Percentiles rank a stretch among this genome's conserved stretches.
These are phyloP conservation scores for Thamnophis elegans DNA, from an alignment of 2,797 vertebrate genomes.

Conservation along the genomic window DNA sequence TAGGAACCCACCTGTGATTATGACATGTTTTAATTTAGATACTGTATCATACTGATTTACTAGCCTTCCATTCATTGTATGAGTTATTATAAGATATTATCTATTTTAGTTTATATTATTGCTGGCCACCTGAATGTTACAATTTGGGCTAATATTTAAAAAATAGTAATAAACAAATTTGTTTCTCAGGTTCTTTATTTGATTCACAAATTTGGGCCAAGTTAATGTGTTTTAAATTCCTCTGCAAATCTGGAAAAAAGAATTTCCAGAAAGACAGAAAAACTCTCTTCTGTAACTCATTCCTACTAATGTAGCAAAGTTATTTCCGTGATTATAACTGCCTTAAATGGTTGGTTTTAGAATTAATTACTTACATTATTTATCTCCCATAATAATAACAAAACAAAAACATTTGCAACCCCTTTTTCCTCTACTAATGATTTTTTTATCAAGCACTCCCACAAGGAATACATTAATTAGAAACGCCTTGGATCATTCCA, in stretches of 20 bases:
- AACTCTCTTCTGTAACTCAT: background rate
- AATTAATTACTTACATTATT: constrained; percentile 23
- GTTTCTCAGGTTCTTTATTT: background rate
- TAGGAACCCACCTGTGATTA: background rate
- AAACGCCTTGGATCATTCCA: constrained; percentile 46
- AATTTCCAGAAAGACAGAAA: background rate
- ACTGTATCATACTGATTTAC: background rate
- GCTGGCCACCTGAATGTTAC: background rate
- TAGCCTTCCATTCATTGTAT: background rate
- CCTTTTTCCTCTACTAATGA: background rate
- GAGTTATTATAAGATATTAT: background rate
- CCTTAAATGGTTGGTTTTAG: background rate
- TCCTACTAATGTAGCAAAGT: background rate
- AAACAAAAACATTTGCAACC: constrained; percentile 31
- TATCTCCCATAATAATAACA: constrained; percentile 31
- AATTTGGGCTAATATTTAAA: background rate
- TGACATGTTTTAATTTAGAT: background rate
- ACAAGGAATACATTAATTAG: constrained; percentile 44
- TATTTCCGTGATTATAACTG: constrained; percentile 22
- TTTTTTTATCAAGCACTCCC: constrained; percentile 4
- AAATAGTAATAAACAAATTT: background rate
- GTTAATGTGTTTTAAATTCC: background rate
- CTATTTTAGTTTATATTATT: background rate
- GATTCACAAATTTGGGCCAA: background rate
- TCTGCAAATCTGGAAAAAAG: background rate